phyloP scores from a whole-genome alignment of 2,797 vertebrate species.

The Okamejei kenojei region DNA sequence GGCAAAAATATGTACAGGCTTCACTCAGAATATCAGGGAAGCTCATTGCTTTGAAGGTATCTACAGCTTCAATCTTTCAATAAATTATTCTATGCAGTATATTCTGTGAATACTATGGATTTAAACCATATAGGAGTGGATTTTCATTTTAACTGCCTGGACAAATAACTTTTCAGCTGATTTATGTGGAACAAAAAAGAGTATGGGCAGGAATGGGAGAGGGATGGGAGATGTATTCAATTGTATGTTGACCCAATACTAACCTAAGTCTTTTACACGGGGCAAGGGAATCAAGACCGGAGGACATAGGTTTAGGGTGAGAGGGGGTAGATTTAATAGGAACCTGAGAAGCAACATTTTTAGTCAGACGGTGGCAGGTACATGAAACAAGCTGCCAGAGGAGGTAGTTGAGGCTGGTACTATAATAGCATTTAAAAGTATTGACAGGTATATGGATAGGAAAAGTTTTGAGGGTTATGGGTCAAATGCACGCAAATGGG shows the following conservation, averaged over 20 bases:
- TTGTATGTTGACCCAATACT: not conserved
- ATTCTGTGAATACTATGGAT: not conserved
- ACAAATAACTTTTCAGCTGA: not conserved
- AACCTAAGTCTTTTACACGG: too few relatives aligned
- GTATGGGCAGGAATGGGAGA: not conserved
- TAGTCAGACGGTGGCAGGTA: too few relatives aligned
- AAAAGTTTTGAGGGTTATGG: too few relatives aligned
- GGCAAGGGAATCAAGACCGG: too few relatives aligned
- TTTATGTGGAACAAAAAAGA: not conserved
- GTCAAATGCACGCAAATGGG: too few relatives aligned
- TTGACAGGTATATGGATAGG: too few relatives aligned
- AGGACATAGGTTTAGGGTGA: too few relatives aligned
- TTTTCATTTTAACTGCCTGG: not conserved
- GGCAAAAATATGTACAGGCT: not conserved
- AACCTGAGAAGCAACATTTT: too few relatives aligned
- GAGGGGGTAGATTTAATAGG: too few relatives aligned
- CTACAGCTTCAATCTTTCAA: not conserved
- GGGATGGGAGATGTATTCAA: not conserved
- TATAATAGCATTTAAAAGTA: too few relatives aligned
- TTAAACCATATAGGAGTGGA: not conserved
- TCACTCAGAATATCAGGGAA: not conserved
- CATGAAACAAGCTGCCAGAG: too few relatives aligned
- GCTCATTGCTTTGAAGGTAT: not conserved
- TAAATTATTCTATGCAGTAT: not conserved
- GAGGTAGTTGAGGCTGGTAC: too few relatives aligned